Evolutionary conservation across 2,113 vertebrate species (phyloP).

Genomic region (Spea bombifrons): DNA sequence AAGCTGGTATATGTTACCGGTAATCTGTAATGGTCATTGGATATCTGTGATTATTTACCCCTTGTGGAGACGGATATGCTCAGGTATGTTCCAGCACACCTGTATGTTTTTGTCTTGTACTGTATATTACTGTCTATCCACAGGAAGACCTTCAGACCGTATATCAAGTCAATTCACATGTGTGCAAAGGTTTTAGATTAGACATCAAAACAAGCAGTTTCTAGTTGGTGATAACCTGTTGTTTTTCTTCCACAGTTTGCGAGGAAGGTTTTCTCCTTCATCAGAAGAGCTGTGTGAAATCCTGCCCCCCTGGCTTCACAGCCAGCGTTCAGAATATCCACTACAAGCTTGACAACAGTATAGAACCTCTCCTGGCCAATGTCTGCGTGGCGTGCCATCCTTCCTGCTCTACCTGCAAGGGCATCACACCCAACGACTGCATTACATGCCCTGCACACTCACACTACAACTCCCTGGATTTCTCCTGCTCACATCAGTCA

Average conservation of each 20-base stretch:
- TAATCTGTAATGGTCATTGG: too few relatives aligned
- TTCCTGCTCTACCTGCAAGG: slow-evolving; percentile 82
- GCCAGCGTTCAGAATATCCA: slow-evolving; percentile 72
- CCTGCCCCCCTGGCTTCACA: slow-evolving; percentile 79
- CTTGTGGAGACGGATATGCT: too few relatives aligned
- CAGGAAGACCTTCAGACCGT: too few relatives aligned
- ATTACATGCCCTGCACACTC: slow-evolving; percentile 85
- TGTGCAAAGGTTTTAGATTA: too few relatives aligned
- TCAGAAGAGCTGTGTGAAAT: slow-evolving; percentile 89
- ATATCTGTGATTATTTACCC: too few relatives aligned
- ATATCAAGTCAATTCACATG: too few relatives aligned
- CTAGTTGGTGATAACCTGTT: background rate
- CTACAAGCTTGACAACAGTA: slow-evolving; percentile 79
- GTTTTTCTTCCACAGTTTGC: slow-evolving; percentile 70
- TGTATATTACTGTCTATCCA: too few relatives aligned
- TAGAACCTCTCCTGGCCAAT: slow-evolving; percentile 78
- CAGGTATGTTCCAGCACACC: too few relatives aligned
- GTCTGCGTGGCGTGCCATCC: slow-evolving; percentile 85
- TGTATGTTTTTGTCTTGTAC: too few relatives aligned
- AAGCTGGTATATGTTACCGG: too few relatives aligned
- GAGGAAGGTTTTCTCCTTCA: slow-evolving; percentile 89
- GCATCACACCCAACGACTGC: slow-evolving; percentile 75
- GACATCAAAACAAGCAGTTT: too few relatives aligned
- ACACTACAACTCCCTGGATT: slow-evolving; percentile 73
- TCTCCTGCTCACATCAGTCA: slow-evolving; percentile 83